These are phyloP conservation scores for Pluvianellus socialis DNA, from an alignment of 2,113 vertebrate genomes.

Conservation along the genomic window DNA sequence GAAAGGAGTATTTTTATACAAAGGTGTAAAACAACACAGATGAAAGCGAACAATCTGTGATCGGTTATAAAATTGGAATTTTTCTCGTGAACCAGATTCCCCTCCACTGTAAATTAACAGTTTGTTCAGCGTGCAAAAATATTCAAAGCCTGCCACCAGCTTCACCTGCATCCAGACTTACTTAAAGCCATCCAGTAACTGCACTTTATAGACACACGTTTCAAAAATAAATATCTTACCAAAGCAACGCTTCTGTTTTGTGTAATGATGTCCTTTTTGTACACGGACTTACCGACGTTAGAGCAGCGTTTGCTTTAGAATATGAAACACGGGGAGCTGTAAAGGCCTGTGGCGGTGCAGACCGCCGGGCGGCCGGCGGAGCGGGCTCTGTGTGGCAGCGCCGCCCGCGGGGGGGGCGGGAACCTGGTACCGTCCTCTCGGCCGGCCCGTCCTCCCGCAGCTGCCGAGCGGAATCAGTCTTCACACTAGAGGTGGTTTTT, in stretches of 20 bases:
- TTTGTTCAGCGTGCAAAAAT: background rate
- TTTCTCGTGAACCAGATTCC: background rate
- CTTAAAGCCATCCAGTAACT: background rate
- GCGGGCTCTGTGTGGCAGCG: no score
- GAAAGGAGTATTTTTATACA: background rate
- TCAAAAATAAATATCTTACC: background rate
- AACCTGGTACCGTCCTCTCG: background rate
- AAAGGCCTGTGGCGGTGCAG: background rate
- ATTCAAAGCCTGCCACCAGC: background rate
- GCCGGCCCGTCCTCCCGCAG: slow-evolving; percentile 40
- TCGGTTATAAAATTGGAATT: background rate
- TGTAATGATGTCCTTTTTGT: background rate
- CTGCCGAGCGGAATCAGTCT: background rate
- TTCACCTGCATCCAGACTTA: background rate
- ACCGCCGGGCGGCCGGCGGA: no score
- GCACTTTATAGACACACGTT: background rate
- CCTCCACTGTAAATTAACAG: background rate
- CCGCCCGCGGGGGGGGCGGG: no score
- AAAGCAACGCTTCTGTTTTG: background rate
- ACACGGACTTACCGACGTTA: background rate
- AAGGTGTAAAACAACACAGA: background rate
- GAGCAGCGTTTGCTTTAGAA: background rate
- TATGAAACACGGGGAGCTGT: background rate
- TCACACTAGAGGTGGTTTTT: background rate
- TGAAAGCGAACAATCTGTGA: background rate